Conservation (phyloP, 1,140 invertebrate species). For the Eueides isabella region DNA sequence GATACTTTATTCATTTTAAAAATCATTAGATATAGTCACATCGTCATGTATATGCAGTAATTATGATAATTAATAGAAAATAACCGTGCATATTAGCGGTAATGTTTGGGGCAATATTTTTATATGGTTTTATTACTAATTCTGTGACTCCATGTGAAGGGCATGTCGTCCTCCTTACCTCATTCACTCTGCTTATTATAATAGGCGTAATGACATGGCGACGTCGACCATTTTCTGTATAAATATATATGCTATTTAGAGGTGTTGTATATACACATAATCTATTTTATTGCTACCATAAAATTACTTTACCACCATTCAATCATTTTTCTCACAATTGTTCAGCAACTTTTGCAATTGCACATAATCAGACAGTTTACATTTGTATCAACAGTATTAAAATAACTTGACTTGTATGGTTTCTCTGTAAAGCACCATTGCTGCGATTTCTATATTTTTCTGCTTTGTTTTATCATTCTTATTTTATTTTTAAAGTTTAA, state of each 20-base stretch:
- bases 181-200: neutral
- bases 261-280: neutral
- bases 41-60: neutral
- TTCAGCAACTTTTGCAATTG: neutral
- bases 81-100: neutral
- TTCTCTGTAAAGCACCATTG: conserved; percentile 7
- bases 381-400: conserved; percentile 3
- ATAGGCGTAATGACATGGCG: neutral
- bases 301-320: neutral
- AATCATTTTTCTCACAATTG: neutral
- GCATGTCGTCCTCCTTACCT: neutral
- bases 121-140: conserved; percentile 24
- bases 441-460: neutral
- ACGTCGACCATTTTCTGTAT: neutral
- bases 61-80: neutral
- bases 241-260: neutral
- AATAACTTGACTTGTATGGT: neutral
- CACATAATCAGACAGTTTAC: neutral
- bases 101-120: conserved; percentile 31
- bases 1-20: neutral
- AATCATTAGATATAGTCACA: conserved; percentile 10
- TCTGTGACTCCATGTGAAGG: neutral
- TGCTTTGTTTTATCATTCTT: neutral
- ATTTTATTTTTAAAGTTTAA: neutral
- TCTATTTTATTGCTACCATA: neutral